phyloP scores from a whole-genome alignment of 2,113 vertebrate genomes.

The Ceyx melanurus region DNA sequence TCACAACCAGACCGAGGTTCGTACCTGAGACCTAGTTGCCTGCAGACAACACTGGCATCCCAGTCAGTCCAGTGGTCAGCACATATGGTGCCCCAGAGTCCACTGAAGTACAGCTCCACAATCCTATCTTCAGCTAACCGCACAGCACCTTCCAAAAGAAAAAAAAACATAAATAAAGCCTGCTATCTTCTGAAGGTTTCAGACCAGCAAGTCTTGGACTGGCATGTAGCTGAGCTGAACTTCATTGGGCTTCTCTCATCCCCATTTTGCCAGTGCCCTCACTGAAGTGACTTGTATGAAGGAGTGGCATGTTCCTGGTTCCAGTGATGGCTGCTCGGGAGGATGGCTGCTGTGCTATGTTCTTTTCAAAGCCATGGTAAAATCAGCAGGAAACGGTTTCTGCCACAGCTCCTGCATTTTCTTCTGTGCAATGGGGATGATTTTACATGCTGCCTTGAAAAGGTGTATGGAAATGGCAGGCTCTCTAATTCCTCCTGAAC shows the following conservation, averaged over 20 bases:
- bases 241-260: not conserved
- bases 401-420: not conserved
- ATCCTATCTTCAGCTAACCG: constrained; percentile 80
- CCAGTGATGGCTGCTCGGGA: not conserved
- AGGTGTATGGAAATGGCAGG: not conserved
- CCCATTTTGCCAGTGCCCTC: not conserved
- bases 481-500: not conserved
- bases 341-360: not conserved
- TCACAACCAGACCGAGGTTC: not conserved
- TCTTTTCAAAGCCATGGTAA: not conserved
- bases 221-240: not conserved
- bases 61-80: constrained; percentile 85
- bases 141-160: constrained; percentile 76
- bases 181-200: not conserved
- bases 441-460: not conserved
- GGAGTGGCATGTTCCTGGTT: not conserved
- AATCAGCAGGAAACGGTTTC: not conserved
- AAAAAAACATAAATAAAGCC: not conserved
- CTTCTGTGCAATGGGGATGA: not conserved
- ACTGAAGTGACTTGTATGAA: not conserved
- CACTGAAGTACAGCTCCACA: constrained; percentile 84
- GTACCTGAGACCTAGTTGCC: constrained; percentile 86
- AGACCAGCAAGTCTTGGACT: not conserved
- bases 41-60: constrained; percentile 89
- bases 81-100: constrained; percentile 88